Percentiles rank a stretch among this genome's conserved stretches.
Conservation (phyloP, 2,113 vertebrate genomes). For the Actenoides lindsayi region DNA sequence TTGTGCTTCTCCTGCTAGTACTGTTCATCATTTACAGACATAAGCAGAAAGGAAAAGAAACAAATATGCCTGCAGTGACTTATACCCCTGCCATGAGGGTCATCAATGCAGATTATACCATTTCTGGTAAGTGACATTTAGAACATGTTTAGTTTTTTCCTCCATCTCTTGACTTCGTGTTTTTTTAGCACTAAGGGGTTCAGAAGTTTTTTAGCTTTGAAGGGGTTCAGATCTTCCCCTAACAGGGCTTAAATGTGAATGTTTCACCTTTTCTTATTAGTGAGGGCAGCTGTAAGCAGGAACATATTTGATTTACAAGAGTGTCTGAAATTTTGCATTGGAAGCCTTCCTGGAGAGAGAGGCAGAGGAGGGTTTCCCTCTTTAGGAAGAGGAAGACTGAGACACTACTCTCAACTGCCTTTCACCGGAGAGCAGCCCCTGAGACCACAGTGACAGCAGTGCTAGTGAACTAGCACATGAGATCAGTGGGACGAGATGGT, state of each 20-base stretch:
- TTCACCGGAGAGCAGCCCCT: neutral
- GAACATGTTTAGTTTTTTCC: neutral
- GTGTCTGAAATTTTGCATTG: neutral
- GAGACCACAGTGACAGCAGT: neutral
- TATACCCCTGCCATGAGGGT: conserved; percentile 91
- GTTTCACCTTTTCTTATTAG: neutral
- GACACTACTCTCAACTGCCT: neutral
- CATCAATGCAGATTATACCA: conserved; percentile 84
- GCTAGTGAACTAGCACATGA: neutral
- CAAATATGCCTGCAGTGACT: conserved; percentile 88
- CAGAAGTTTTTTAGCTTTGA: neutral
- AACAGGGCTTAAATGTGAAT: neutral
- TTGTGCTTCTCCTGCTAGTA: conserved; percentile 89
- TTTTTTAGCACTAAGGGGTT: neutral
- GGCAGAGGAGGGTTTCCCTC: neutral
- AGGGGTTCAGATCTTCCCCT: neutral
- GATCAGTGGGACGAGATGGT: neutral
- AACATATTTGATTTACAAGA: neutral
- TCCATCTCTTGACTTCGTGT: neutral
- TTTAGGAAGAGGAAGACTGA: neutral
- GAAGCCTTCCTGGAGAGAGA: neutral
- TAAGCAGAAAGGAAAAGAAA: conserved; percentile 93
- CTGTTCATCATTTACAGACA: conserved; percentile 93
- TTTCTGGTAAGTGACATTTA: conserved; percentile 74
- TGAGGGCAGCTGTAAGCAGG: neutral